Conservation (phyloP, 2,888 invertebrate genomes). For the Gerosis bhagava region DNA sequence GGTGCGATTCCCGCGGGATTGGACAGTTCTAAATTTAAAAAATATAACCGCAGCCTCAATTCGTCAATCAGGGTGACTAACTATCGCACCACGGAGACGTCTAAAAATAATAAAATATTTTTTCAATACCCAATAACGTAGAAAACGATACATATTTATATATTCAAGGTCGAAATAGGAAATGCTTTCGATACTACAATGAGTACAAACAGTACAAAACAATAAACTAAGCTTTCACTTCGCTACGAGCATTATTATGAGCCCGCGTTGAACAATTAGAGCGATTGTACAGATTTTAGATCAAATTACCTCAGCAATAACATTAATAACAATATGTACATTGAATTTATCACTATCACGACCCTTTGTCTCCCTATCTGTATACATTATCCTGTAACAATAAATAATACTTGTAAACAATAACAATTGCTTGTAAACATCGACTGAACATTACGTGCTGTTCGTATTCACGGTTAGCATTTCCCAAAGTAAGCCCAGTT, state of each 20-base stretch:
- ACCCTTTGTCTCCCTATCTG: slow-evolving; percentile 13
- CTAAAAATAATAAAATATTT: too few species aligned
- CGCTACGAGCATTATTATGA: slow-evolving; percentile 5
- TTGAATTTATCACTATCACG: slow-evolving; percentile 14
- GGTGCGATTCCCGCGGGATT: too few species aligned
- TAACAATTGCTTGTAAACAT: slow-evolving; percentile 15
- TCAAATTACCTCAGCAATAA: slow-evolving; percentile 31
- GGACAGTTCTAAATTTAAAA: too few species aligned
- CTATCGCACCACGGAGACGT: too few species aligned
- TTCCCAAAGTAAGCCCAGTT: too few species aligned
- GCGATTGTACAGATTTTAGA: slow-evolving; percentile 30
- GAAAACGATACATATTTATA: too few species aligned
- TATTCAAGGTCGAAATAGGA: slow-evolving; percentile 28
- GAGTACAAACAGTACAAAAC: slow-evolving; percentile 32
- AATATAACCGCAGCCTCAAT: too few species aligned
- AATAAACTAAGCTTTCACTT: slow-evolving; percentile 37
- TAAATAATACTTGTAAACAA: slow-evolving; percentile 12
- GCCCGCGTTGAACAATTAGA: slow-evolving; percentile 33
- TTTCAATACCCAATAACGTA: too few species aligned
- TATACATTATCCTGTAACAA: slow-evolving; percentile 7
- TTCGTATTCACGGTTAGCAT: too few species aligned
- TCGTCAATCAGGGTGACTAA: too few species aligned
- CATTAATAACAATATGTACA: slow-evolving; percentile 30
- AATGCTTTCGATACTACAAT: slow-evolving; percentile 16
- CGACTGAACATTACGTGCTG: slow-evolving; percentile 4